Percentiles rank a stretch among this genome's conserved stretches.
phyloP scores from a whole-genome alignment of 2,888 invertebrate species.

The Polymixis flavicincta region DNA sequence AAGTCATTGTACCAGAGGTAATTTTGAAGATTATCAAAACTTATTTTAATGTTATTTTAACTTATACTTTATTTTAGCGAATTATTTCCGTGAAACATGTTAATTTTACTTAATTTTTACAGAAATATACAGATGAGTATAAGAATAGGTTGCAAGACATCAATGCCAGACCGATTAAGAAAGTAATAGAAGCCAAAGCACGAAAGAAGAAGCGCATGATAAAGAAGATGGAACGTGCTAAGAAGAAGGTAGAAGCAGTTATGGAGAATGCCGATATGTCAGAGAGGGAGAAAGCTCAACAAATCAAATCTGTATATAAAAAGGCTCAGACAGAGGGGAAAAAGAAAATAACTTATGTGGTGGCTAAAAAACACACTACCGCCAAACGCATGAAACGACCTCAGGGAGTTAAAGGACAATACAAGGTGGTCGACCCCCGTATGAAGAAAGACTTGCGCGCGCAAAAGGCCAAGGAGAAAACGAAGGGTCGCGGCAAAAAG shows the following conservation, averaged over 20 bases:
- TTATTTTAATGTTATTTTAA: not conserved
- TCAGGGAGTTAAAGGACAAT: constrained; percentile 96
- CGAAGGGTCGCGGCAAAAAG: constrained; percentile 87
- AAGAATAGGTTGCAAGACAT: constrained; percentile 95
- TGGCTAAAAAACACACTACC: constrained; percentile 96
- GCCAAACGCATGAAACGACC: constrained; percentile 95
- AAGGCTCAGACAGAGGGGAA: constrained; percentile 96
- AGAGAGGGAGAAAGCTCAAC: constrained; percentile 97
- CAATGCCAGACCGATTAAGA: constrained; percentile 98
- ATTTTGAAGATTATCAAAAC: not conserved
- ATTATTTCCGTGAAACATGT: not conserved
- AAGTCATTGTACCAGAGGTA: constrained; percentile 95
- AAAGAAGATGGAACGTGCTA: constrained; percentile 96
- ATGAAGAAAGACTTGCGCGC: constrained; percentile 98
- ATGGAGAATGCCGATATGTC: constrained; percentile 97
- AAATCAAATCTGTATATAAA: constrained; percentile 97
- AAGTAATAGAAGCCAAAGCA: constrained; percentile 99
- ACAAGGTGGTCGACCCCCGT: constrained; percentile 98
- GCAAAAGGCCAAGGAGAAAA: constrained; percentile 91
- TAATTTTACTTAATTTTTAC: constrained; percentile 45
- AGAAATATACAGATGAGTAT: constrained; percentile 96
- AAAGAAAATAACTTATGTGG: constrained; percentile 97
- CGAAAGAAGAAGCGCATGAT: constrained; percentile 98
- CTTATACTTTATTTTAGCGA: not conserved
- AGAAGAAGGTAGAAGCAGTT: constrained; percentile 98